These are phyloP conservation scores for Thermophis baileyi DNA, from an alignment of 2,113 vertebrate genomes.

Conservation along the genomic window DNA sequence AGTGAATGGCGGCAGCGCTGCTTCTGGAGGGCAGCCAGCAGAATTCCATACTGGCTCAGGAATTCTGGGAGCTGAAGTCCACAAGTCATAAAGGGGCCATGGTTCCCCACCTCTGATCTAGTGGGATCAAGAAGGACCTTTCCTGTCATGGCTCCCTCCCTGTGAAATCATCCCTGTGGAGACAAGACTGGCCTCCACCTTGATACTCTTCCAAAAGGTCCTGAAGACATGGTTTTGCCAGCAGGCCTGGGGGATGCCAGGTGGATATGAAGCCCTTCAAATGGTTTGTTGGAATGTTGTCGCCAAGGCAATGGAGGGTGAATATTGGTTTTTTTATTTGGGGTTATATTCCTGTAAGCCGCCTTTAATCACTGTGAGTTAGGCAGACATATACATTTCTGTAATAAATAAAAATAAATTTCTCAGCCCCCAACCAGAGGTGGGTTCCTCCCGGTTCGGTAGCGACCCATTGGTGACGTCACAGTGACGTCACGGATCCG, in stretches of 20 bases:
- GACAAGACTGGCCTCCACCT: neutral
- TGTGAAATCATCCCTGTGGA: neutral
- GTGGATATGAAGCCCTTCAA: neutral
- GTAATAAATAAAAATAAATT: neutral
- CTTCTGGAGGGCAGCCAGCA: too few relatives aligned
- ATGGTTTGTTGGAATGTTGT: neutral
- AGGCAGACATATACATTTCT: neutral
- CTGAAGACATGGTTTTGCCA: neutral
- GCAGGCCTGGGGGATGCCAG: neutral
- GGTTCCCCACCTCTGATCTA: neutral
- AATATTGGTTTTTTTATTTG: neutral
- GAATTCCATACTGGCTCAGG: neutral
- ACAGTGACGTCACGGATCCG: too few relatives aligned
- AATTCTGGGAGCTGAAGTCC: neutral
- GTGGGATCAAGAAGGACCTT: neutral
- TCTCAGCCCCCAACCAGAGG: too few relatives aligned
- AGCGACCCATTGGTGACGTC: too few relatives aligned
- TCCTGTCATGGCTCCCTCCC: neutral
- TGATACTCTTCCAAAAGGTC: neutral
- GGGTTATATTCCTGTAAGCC: neutral
- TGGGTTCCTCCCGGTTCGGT: too few relatives aligned
- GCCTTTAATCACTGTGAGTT: neutral
- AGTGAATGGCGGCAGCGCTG: too few relatives aligned
- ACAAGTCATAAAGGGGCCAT: neutral
- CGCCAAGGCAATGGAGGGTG: neutral